Evolutionary conservation across 2,888 invertebrate genomes (phyloP), one percentile per base, ranked within the genome.

Genomic region (Scaptomyza tumidula): DNA sequence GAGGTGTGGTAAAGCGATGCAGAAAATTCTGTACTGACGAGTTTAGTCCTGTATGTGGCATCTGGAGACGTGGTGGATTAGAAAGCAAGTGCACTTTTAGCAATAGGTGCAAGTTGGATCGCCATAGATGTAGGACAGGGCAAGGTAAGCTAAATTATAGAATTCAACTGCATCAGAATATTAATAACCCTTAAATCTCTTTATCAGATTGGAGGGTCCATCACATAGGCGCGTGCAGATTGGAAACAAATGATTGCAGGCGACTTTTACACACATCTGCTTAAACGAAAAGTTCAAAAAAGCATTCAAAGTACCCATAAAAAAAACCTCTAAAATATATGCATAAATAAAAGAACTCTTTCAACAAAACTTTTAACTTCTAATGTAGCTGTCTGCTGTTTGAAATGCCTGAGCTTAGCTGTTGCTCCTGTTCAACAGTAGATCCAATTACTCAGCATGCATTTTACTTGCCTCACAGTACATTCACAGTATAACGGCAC

Each of bases 361-460:
- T 33, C 5, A 53, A 35, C 14, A 27, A 16, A 14, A 24, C 6
- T 6, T 14, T n/a, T 19, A 10, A 4, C 39, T 43, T 54, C 16
- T 60, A 68, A 67, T 67, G 11, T 6, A 66, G 49, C 13, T 58
- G 68, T 68, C 39, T n/a, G n/a, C n/a, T n/a, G n/a, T n/a, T n/a
- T 39, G 35, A 53, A 46, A n/a, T n/a, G n/a, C 31, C 24, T 43
- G 9, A 46, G 24, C 35, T 24, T 11, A 35, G 35, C 31, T 33
- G 7, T 39, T 39, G 14, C 48, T 67, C 46, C 68, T 46, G 46
- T 13, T 41, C 9, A 39, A n/a, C 35, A 10, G n/a, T 41, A 31
- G 68, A 58, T 68, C 14, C 69, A 68, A 68, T 68, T 60, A 44
- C 60, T 35, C 68, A 60, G 66, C 66, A 41, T 45, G 64, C 35